Conservation (phyloP, 2,797 vertebrate species). For the Myotis pilosus region DNA sequence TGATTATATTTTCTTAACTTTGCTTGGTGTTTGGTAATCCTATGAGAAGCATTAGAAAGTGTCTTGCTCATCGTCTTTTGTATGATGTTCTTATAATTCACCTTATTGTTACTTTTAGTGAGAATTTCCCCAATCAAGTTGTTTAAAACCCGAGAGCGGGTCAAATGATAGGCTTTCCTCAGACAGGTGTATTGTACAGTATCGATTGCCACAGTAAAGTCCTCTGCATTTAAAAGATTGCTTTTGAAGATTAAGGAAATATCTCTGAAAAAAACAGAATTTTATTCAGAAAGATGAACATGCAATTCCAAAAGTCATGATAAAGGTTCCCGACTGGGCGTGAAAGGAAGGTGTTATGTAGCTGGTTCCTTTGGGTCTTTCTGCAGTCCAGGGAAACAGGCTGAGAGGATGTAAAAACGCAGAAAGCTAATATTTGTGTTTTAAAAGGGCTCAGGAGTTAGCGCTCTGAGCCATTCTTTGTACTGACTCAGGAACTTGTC, state of each 20-base stretch:
- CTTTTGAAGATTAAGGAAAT: constrained; percentile 9
- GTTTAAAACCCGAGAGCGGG: not conserved
- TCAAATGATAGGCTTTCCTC: not conserved
- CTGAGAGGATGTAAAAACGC: not conserved
- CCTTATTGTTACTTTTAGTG: not conserved
- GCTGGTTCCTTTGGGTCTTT: not conserved
- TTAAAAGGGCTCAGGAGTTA: not conserved
- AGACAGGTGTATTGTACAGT: not conserved
- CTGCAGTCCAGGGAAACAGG: not conserved
- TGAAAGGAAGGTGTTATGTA: not conserved
- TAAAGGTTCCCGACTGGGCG: not conserved
- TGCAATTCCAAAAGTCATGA: constrained; percentile 39
- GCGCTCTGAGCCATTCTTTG: not conserved
- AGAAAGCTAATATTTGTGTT: constrained; percentile 14
- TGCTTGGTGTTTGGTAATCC: not conserved
- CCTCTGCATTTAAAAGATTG: not conserved
- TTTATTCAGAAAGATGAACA: not conserved
- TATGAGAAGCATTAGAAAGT: not conserved
- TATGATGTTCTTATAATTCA: not conserved
- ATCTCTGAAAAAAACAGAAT: constrained; percentile 15
- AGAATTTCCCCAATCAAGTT: not conserved
- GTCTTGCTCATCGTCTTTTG: not conserved
- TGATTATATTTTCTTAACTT: not conserved
- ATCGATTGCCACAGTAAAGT: not conserved
- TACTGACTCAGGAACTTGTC: not conserved